phyloP scores from a whole-genome alignment of 1,140 invertebrate species.

The Mercenaria mercenaria region DNA sequence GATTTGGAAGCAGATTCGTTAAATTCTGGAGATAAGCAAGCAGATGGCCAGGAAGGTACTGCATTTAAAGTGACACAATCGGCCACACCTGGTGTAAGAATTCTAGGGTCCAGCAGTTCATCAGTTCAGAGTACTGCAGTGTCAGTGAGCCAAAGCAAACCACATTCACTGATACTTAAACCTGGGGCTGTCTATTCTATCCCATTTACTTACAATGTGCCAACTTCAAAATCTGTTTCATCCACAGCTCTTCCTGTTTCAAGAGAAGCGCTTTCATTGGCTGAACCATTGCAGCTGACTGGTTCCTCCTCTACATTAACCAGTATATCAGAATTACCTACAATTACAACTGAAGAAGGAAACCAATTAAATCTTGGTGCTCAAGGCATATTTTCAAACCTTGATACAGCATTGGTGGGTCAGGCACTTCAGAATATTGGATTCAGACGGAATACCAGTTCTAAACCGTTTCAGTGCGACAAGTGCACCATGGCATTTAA shows the following conservation, averaged over 20 bases:
- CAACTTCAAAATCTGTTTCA: neutral
- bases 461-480: constrained; percentile 84
- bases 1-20: constrained; percentile 66
- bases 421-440: neutral
- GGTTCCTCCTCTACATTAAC: neutral
- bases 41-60: neutral
- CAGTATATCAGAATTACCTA: neutral
- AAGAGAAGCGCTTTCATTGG: neutral
- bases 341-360: neutral
- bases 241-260: neutral
- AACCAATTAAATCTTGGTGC: neutral
- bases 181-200: constrained; percentile 74
- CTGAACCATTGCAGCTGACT: neutral
- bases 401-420: neutral
- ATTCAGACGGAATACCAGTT: neutral
- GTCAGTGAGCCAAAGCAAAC: constrained; percentile 36
- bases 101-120: neutral
- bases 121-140: neutral
- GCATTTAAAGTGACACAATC: constrained; percentile 29
- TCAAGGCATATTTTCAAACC: neutral
- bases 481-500: constrained; percentile 85
- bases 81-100: neutral
- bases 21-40: neutral
- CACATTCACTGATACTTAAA: constrained; percentile 65
- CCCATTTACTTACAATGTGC: constrained; percentile 72